Percentiles rank a stretch among this genome's conserved stretches.
These are phyloP conservation scores for Cabera pusaria DNA, from an alignment of 2,888 invertebrate genomes.

Conservation along the genomic window DNA sequence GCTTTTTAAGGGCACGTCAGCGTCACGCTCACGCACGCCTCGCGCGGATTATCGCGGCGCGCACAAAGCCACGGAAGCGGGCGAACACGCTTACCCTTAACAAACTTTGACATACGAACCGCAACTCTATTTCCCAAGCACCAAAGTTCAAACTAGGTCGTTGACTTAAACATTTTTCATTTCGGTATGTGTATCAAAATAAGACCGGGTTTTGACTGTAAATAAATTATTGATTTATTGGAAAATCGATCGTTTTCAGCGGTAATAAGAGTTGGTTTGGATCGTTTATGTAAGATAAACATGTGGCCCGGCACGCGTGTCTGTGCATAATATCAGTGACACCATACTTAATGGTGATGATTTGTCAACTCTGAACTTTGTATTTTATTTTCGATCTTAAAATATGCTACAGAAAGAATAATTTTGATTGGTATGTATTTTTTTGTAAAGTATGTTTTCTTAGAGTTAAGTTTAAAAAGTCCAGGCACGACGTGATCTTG, in stretches of 20 bases:
- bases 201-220: constrained; percentile 33
- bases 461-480: constrained; percentile 54
- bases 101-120: constrained; percentile 47
- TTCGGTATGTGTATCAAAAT: constrained; percentile 35
- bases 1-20: constrained; percentile 56
- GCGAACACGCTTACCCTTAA: constrained; percentile 62
- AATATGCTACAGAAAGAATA: constrained; percentile 21
- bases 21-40: constrained; percentile 63
- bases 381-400: constrained; percentile 18
- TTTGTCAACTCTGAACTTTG: constrained; percentile 64
- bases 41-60: constrained; percentile 59
- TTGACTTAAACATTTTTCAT: constrained; percentile 27
- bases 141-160: constrained; percentile 39
- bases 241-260: constrained; percentile 33
- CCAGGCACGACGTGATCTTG: constrained; percentile 57
- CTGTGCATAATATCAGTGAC: constrained; percentile 78
- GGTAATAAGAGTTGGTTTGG: constrained; percentile 39
- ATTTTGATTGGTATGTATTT: constrained; percentile 13
- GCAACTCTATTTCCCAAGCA: constrained; percentile 42
- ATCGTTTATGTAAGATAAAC: constrained; percentile 36
- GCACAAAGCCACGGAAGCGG: constrained; percentile 60
- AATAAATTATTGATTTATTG: constrained; percentile 20
- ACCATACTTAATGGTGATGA: constrained; percentile 70
- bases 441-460: constrained; percentile 51
- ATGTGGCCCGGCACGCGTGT: constrained; percentile 63